A percentile compares a stretch with the other conserved stretches of the same genome.
These are phyloP conservation scores for Aleadryas rufinucha DNA, from an alignment of 2,113 vertebrate genomes.

Conservation along the genomic window DNA sequence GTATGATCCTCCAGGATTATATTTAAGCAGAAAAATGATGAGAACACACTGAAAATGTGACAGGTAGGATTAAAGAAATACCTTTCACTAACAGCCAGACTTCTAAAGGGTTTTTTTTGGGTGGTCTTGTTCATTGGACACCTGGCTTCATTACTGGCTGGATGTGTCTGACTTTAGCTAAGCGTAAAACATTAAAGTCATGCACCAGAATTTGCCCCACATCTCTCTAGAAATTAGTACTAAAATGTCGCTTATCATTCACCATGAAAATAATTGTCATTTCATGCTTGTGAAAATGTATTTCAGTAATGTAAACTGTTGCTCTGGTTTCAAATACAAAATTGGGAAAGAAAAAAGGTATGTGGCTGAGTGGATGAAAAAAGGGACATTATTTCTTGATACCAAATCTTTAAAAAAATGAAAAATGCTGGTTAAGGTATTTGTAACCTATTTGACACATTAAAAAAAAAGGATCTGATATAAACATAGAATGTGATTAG, in stretches of 20 bases:
- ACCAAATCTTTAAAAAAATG: neutral
- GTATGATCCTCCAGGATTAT: neutral
- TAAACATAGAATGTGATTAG: neutral
- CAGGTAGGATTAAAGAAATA: slow-evolving; percentile 11
- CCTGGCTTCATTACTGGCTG: neutral
- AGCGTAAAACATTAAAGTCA: neutral
- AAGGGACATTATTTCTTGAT: neutral
- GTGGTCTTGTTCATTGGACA: neutral
- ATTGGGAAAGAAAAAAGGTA: neutral
- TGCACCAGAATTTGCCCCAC: neutral
- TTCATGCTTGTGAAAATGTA: neutral
- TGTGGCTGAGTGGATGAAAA: neutral
- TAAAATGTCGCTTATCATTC: neutral
- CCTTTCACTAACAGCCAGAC: neutral
- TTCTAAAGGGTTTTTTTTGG: neutral
- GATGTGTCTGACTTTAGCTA: neutral
- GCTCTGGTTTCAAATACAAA: neutral
- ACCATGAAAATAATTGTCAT: neutral
- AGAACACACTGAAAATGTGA: neutral
- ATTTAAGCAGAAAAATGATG: slow-evolving; percentile 15
- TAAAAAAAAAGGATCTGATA: neutral
- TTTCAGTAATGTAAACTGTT: neutral
- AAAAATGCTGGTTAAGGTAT: neutral
- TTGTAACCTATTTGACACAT: neutral
- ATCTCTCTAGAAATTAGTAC: neutral